phyloP scores from a whole-genome alignment of 1,140 invertebrate genomes.

The Portunus trituberculatus region DNA sequence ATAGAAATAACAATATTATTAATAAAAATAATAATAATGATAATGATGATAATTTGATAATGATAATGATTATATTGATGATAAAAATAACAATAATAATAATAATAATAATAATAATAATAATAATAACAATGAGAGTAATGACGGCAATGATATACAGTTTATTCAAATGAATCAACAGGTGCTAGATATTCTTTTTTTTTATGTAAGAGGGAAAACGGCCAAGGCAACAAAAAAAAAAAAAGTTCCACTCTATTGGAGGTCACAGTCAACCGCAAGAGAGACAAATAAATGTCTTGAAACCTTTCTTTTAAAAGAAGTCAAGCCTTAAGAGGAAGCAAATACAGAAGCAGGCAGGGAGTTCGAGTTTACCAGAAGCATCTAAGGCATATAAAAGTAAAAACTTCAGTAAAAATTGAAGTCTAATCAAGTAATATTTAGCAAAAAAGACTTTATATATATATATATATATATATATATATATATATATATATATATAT shows the following conservation, averaged over 20 bases:
- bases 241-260: no score
- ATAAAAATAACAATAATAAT: not conserved
- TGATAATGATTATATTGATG: not conserved
- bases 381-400: not conserved
- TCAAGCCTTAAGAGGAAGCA: no score
- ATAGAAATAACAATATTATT: not conserved
- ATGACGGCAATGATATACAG: no score
- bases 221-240: no score
- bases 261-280: no score
- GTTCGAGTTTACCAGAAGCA: not conserved
- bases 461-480: slow-evolving; percentile 28
- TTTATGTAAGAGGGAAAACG: no score
- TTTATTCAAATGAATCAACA: no score
- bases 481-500: not conserved
- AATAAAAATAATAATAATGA: not conserved
- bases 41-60: no score
- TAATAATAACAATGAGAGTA: not conserved
- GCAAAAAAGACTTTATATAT: not conserved
- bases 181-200: no score
- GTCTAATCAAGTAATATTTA: not conserved
- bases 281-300: no score
- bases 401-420: not conserved
- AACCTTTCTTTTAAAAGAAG: no score
- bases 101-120: not conserved
- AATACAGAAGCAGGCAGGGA: no score